Base-by-base conservation (phyloP, 2,797 vertebrate species). In the Aotus griseimembra region DNA sequence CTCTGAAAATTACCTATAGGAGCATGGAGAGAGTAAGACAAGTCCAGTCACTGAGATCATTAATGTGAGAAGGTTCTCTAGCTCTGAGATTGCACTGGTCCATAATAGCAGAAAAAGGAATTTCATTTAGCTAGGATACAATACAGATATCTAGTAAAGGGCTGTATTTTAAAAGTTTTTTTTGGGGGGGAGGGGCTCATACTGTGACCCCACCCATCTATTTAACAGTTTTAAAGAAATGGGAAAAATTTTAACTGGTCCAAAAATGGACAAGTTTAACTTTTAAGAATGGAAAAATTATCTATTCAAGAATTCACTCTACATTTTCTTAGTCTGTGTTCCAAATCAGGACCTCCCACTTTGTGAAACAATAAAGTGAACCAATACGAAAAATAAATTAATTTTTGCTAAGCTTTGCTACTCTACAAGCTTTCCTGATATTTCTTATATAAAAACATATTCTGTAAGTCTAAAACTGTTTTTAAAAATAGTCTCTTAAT, bases 191-290 rank as follows among this genome's bases (percentile, higher is more conserved):
- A 30, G 20, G 52, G 20, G 52, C 52, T 22, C 85, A 41, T 52
- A 88, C 84, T 76, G 17, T 61, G 87, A 96, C 46, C 39, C 92
- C 76, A 94, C 1, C 2, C 81, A 12, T 50, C 93, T 67, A 94
- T 93, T 44, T 46, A 91, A 94, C 92, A 96, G 94, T 93, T 96
- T 90, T 83, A 93, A 85, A 88, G 5, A 96, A 67, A 19, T 1
- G 39, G 81, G 84, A 70, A 95, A 91, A 90, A 1, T 50, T 4
- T 30, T 44, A 93, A 93, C 4, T 80, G 24, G n/a, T 19, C 30
- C 61, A 85, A 17, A 83, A 94, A 95, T 79, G 86, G 82, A 24
- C 15, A 82, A 44, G 41, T 17, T 67, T 11, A 81, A 75, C 13
- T 33, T 58, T 88, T 91, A 81, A 86, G 13, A 93, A 93, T 46